Evolutionary conservation across 2,113 vertebrate genomes (phyloP), one percentile per base, ranked within the genome.

Genomic region (Trochalopteron elliotii): DNA sequence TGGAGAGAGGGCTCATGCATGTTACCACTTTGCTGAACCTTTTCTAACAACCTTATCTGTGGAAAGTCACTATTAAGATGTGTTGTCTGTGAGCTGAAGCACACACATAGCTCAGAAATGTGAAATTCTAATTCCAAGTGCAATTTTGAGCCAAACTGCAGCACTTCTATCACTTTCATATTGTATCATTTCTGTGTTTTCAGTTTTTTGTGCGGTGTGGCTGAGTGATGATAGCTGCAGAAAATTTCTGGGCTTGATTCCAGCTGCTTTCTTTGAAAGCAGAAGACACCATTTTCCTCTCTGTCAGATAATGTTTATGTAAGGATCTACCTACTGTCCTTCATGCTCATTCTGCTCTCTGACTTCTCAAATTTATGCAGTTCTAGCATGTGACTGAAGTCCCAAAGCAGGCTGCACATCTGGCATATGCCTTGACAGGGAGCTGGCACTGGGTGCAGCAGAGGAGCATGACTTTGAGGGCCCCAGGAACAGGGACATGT

Each of bases 241-340:
- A 90, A 88, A 83, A 83, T 23, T 83, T 83, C 90, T 90, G 60
- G 79, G 83, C 85, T 89, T 83, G 25, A 81, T 78, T 92, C 76
- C 88, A 96, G 18, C 47, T 75, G n/a, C 75, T 95, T 92, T 93
- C 47, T 75, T 68, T 70, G 71, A 90, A 86, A 88, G 76, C 42
- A 88, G 82, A 86, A 93, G 75, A 63, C 13, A 74, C 24, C 30
- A 14, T 60, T 93, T 53, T 78, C 24, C 14, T 80, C 50, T 80
- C 64, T 63, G 42, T 59, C 22, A 67, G 61, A 33, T n/a, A 9
- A 49, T 83, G 30, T 76, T 45, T 87, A 60, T 60, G 13, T 40
- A 63, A 89, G 53, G 31, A 47, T 37, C 22, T 93, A 13, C 47
- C 84, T 83, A 20, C 31, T 75, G 16, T 70, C 42, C 33, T 33